Conservation (phyloP, 23 tunicate genomes). For the Halocynthia roretzi region DNA sequence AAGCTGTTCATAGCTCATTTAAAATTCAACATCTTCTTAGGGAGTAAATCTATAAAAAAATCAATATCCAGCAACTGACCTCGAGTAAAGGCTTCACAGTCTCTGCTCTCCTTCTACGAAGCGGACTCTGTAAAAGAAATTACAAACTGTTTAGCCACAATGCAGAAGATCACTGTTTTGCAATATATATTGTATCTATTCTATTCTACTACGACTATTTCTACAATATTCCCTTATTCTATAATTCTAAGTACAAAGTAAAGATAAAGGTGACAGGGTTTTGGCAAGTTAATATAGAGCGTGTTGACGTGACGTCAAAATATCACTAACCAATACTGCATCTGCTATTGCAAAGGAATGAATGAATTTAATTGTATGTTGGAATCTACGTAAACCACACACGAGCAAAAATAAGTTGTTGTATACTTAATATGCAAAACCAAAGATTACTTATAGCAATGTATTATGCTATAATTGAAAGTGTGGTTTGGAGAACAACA, state of each 20-base stretch:
- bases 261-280: neutral
- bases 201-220: neutral
- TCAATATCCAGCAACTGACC: slow-evolving; percentile 9
- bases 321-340: no score
- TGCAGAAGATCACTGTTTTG: neutral
- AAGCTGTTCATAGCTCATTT: neutral
- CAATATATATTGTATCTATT: neutral
- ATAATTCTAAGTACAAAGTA: neutral
- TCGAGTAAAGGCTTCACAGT: slow-evolving; percentile 22
- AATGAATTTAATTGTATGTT: no score
- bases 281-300: neutral
- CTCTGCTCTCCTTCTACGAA: slow-evolving; percentile 19
- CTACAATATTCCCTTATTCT: no score
- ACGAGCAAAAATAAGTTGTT: no score
- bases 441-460: no score
- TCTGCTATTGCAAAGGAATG: no score
- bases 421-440: no score
- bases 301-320: neutral
- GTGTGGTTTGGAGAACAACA: no score
- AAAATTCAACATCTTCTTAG: neutral
- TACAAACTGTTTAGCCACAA: neutral
- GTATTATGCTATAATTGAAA: no score
- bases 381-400: no score
- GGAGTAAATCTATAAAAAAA: neutral
- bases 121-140: slow-evolving; percentile 35